Base-by-base conservation (phyloP, 2,113 vertebrate genomes). In the Rhynchopsitta pachyrhyncha region DNA sequence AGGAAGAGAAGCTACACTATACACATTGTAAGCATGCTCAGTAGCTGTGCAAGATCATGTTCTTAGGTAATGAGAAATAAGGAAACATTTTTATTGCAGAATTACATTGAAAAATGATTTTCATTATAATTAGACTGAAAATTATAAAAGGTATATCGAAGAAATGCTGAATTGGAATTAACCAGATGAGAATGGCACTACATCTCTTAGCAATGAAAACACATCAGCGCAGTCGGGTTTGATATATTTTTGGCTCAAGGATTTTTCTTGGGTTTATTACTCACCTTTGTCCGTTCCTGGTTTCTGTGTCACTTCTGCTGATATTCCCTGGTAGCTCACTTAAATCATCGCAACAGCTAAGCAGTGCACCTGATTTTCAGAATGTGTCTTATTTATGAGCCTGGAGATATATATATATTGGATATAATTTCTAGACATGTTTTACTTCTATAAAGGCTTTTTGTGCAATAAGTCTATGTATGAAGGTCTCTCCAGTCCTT, bases 41-140 rank as follows among this genome's bases (percentile, higher is more conserved):
- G 95, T 84, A 95, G 96, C 95, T 94, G 92, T 69, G 95, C 39
- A 10, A 93, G 92, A 92, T 90, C 68, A 6, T 97, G 96, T 97
- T 97, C 97, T 75, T 97, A 84, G 95, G 93, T 96, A 98, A 98
- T 96, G 97, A 98, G 96, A 97, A 97, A 95, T 90, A 96, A 96
- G 96, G 96, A 97, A 97, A 97, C 95, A 96, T 96, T 98, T 98
- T 98, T 97, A 97, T 97, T 98, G 90, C 89, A 95, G 93, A 98
- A 97, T 96, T 96, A 95, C 93, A 83, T 92, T 98, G 98, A 98
- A 95, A 98, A 97, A 98, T 97, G 42, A 85, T 98, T 98, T 98
- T 98, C 96, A 97, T 98, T 98, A 97, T 97, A 98, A 98, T 98
- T 97, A 98, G 97, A 96, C 93, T 95, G 96, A 92, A 97, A 97